Evolutionary conservation across 2,113 vertebrate genomes (phyloP), one percentile per base, ranked within the genome.

Genomic region (Pelusios castaneus): DNA sequence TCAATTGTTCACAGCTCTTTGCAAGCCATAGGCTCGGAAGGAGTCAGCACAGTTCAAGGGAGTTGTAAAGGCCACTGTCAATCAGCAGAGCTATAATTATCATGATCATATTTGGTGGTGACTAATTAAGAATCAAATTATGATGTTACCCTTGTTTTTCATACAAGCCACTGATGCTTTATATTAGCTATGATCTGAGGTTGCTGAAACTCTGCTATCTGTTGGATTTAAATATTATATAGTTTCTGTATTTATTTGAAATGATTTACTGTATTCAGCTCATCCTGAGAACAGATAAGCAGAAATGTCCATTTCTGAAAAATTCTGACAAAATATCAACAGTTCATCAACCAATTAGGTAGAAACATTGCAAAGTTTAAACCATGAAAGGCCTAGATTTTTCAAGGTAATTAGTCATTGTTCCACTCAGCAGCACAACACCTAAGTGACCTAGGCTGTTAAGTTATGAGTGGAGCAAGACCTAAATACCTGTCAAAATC

Each of bases 21-120:
- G 79, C 81, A 95, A 94, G 29, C 54, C 87, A 43, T 41, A 79
- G 56, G n/a, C 56, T 89, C 45, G 5, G 19, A 82, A 87, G 54
- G 52, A 92, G 56, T 58, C 73, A 73, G 76, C 60, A 34, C 63
- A 54, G 75, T 85, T 81, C 70, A 93, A 78, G n/a, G 70, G 84
- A 94, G 27, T n/a, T 85, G 51, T 88, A 85, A 96, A 90, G 56
- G 70, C 52, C 60, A 89, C 31, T 79, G 82, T 58, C 88, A 94
- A 58, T 51, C 90, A 92, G 58, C 9, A 92, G 70, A 91, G 41
- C 60, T 89, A 8, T 85, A 92, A 90, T 85, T 95, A 95, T 54
- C 24, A 80, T 79, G 14, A 94, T 63, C 51, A 87, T 76, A 85
- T 79, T 76, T 79, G 78, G 52, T 92, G 63, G 77, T 86, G 82